A percentile compares a stretch with the other conserved stretches of the same genome.
These are phyloP conservation scores for Callitettix versicolor DNA, from an alignment of 1,140 invertebrate species.

Conservation along the genomic window DNA sequence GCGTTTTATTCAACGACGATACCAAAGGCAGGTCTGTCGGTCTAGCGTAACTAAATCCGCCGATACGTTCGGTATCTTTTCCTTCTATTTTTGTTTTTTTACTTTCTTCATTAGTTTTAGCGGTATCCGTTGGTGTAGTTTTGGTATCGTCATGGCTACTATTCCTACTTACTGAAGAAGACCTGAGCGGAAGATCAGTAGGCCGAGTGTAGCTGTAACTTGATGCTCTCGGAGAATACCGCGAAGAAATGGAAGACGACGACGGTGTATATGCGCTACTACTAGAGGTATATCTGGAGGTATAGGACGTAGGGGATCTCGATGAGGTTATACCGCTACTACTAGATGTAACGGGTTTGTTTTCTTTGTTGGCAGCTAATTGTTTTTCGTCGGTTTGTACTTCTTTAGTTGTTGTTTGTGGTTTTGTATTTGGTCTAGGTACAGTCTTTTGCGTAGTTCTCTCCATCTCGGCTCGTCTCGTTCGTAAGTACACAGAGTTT, in stretches of 20 bases:
- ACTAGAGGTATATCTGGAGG: constrained; percentile 6
- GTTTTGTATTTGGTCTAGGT: constrained; percentile 15
- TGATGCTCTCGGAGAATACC: constrained; percentile 13
- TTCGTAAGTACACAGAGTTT: constrained; percentile 47
- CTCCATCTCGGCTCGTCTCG: constrained; percentile 54
- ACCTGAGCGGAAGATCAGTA: constrained; percentile 17
- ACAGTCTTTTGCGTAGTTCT: constrained; percentile 7
- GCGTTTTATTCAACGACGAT: constrained; percentile 2
- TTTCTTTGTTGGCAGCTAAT: constrained; percentile 5
- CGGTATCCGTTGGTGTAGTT: neutral
- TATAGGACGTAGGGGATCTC: constrained; percentile 7
- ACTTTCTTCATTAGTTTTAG: neutral
- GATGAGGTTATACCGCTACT: neutral
- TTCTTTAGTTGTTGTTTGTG: constrained; percentile 5
- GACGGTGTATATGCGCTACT: constrained; percentile 1
- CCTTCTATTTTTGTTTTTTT: constrained; percentile 2
- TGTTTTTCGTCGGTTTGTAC: constrained; percentile 22
- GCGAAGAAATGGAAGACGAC: neutral
- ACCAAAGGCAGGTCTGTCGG: constrained; percentile 18
- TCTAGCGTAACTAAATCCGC: constrained; percentile 19
- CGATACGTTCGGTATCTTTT: constrained; percentile 8
- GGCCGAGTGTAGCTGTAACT: constrained; percentile 16
- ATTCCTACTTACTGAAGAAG: neutral
- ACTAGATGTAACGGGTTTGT: constrained; percentile 2
- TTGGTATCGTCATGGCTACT: neutral